Evolutionary conservation across 2,113 vertebrate genomes (phyloP), one percentile per base, ranked within the genome.

Genomic region (Leucoraja erinaceus): DNA sequence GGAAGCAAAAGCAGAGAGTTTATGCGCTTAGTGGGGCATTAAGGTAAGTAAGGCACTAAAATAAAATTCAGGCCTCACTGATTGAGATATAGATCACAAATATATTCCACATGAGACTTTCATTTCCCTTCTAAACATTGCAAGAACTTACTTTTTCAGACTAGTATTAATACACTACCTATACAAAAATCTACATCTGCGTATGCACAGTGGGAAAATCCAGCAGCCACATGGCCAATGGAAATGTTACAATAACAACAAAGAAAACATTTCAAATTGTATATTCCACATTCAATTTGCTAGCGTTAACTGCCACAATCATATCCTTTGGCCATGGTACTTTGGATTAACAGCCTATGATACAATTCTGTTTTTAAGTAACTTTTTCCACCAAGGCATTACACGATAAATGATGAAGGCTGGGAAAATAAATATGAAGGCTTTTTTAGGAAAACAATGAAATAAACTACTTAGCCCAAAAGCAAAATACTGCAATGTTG

Each of bases 1-100:
- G 68, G 88, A 70, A 90, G 33, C 63, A 91, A 91, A 72, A 91
- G 88, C 33, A 20, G 8, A 70, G 31, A 72, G 8, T 70, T 33
- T 90, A 33, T 90, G 31, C 38, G 22, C 66, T 22, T 90, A 59
- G 63, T 72, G 66, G 88, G 66, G 88, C 20, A 25, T 84, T 90
- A 91, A 70, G 88, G 66, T 47, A 90, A 91, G 66, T 47, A 90
- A 91, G 33, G 66, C 88, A 91, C 88, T 68, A 90, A 91, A 90
- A 90, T 31, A 72, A 81, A 81, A 16, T 47, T 47, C 33, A 72
- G 31, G 63, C 33, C 66, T 91, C 66, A 70, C 86, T 66, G 31
- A 14, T 79, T 79, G 88, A 91, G 63, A 70, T 10, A 47, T 70
- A 38, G 59, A 25, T 72, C 5, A 25, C 63, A 10, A n/a, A 38